Evolutionary conservation across 2,797 vertebrate genomes (phyloP).

Genomic region (Bradypodion pumilum): DNA sequence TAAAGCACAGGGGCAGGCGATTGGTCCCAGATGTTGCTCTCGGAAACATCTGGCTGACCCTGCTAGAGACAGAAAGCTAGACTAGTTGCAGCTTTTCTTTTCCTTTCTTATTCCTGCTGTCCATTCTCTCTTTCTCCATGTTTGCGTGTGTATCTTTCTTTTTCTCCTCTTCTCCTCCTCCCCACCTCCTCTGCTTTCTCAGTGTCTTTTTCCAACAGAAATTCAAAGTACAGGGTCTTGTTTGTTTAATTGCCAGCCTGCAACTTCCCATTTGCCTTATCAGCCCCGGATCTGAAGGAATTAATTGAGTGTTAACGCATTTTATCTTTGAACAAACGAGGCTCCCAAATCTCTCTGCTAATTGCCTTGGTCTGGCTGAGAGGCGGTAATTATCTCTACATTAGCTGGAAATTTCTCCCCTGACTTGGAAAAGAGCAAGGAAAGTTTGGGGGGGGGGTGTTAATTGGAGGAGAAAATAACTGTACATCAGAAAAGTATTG

Average conservation of each 20-base stretch:
- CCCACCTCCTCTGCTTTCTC: no score
- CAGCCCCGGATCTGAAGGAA: slow-evolving; percentile 56
- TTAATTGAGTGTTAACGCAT: slow-evolving; percentile 65
- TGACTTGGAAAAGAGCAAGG: slow-evolving; percentile 28
- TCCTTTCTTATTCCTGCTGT: no score
- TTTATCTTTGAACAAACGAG: slow-evolving; percentile 61
- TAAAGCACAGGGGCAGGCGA: no score
- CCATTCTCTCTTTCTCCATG: not conserved
- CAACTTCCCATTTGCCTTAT: slow-evolving; percentile 42
- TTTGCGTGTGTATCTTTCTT: not conserved
- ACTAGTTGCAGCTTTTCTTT: no score
- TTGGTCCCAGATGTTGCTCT: not conserved
- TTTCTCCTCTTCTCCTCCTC: no score
- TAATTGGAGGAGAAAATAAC: slow-evolving; percentile 4
- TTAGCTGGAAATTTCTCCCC: slow-evolving; percentile 54
- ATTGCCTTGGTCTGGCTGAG: slow-evolving; percentile 58
- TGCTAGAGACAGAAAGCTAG: not conserved
- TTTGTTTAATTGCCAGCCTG: slow-evolving; percentile 42
- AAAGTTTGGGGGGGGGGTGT: not conserved
- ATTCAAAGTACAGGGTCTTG: slow-evolving; percentile 29
- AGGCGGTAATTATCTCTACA: slow-evolving; percentile 55
- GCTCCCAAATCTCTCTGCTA: slow-evolving; percentile 48
- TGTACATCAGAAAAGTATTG: not conserved
- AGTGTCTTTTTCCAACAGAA: not conserved
- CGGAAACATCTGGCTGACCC: not conserved